Percentiles rank a stretch among this genome's conserved stretches.
phyloP scores from a whole-genome alignment of 1,140 invertebrate genomes.

The Atopsyche davidsoni region DNA sequence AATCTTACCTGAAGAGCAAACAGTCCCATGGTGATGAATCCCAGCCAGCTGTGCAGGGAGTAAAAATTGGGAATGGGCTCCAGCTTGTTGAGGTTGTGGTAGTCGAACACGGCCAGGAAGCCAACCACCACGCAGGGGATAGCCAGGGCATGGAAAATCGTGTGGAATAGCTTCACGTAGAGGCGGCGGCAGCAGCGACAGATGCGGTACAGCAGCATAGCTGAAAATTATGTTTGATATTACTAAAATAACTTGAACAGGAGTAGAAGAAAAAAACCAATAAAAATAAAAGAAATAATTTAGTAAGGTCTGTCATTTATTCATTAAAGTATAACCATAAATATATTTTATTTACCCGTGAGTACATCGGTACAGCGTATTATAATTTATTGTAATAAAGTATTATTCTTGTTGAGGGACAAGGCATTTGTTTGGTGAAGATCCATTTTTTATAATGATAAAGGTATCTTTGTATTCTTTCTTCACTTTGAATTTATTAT shows the following conservation, averaged over 20 bases:
- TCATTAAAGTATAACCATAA: no score
- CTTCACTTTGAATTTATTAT: no score
- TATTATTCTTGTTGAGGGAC: no score
- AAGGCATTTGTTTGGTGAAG: no score
- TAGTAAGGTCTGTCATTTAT: no score
- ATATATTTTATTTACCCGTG: no score
- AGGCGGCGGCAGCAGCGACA: conserved; percentile 75
- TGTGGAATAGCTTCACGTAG: conserved; percentile 77
- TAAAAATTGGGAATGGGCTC: conserved; percentile 71
- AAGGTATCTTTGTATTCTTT: no score
- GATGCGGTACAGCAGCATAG: conserved; percentile 73
- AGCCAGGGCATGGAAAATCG: conserved; percentile 72
- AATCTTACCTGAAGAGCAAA: conserved; percentile 73
- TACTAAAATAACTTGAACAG: no score
- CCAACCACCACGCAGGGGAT: conserved; percentile 76
- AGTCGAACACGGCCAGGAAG: conserved; percentile 71
- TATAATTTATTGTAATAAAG: no score
- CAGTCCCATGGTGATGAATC: conserved; percentile 74
- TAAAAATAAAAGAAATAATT: no score
- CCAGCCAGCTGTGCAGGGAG: conserved; percentile 81
- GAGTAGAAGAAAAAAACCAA: not conserved
- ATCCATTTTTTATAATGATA: no score
- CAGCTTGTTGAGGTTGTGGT: conserved; percentile 57
- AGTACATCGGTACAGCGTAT: no score
- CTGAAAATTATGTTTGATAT: conserved; percentile 64